These are phyloP conservation scores for Rallus limicola DNA, from an alignment of 2,113 vertebrate species.

Conservation along the genomic window DNA sequence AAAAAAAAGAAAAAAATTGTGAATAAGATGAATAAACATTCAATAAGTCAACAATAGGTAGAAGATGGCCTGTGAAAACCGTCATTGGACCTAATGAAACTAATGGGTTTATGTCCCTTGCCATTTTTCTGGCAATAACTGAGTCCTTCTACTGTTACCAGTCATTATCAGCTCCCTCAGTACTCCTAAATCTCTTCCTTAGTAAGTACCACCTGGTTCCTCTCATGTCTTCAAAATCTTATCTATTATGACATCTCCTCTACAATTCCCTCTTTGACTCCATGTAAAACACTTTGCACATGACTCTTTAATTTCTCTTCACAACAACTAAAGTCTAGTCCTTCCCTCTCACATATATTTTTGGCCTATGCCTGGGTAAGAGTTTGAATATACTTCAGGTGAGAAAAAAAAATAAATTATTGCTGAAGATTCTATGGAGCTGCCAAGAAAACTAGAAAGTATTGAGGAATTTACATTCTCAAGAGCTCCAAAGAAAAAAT, in stretches of 20 bases:
- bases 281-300: not conserved
- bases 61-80: not conserved
- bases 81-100: not conserved
- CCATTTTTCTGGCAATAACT: not conserved
- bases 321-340: fast-evolving
- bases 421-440: not conserved
- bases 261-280: not conserved
- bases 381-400: not conserved
- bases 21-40: not conserved
- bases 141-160: not conserved
- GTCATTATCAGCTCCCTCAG: not conserved
- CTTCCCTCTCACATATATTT: not conserved
- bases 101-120: not conserved
- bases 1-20: not conserved
- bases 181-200: not conserved
- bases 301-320: not conserved
- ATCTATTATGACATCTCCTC: not conserved
- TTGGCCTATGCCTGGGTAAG: not conserved
- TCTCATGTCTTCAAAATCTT: not conserved
- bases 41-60: not conserved
- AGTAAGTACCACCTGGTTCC: not conserved
- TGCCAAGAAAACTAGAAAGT: not conserved
- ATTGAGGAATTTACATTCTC: fast-evolving
- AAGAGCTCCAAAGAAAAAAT: not conserved
- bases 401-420: not conserved